These are phyloP conservation scores for Slavum lentiscoides DNA, from an alignment of 2,888 invertebrate species.

Conservation along the genomic window DNA sequence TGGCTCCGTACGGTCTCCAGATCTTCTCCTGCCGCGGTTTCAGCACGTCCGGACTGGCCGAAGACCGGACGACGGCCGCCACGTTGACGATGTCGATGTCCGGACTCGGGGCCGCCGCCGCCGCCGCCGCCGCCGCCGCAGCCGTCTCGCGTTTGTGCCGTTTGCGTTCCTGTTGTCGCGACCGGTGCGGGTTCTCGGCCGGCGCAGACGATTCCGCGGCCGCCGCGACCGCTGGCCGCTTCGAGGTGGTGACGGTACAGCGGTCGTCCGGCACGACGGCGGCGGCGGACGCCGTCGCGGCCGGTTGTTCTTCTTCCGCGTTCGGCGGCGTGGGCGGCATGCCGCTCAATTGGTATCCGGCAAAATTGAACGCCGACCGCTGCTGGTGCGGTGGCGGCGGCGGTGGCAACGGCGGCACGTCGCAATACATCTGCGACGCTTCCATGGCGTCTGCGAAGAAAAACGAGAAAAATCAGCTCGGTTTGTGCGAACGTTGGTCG, in stretches of 20 bases:
- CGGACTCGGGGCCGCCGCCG: slow-evolving; percentile 3
- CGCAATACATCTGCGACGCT: slow-evolving; percentile 51
- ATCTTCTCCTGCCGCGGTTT: slow-evolving; percentile 48
- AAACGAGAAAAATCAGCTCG: neutral
- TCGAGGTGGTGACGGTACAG: neutral
- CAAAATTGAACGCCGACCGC: slow-evolving; percentile 45
- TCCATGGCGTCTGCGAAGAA: slow-evolving; percentile 44
- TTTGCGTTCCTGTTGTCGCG: neutral
- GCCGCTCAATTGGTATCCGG: slow-evolving; percentile 24
- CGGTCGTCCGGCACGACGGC: neutral
- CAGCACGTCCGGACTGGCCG: slow-evolving; percentile 38
- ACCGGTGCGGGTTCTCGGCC: neutral
- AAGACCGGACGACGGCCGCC: slow-evolving; percentile 27
- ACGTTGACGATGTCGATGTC: slow-evolving; percentile 49
- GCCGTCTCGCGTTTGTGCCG: slow-evolving; percentile 14
- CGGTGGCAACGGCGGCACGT: slow-evolving; percentile 14
- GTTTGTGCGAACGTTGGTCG: neutral
- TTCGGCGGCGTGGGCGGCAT: slow-evolving; percentile 40
- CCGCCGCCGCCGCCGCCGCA: too few species aligned
- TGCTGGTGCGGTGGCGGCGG: neutral
- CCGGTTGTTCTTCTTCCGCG: slow-evolving; percentile 28
- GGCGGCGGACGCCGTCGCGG: neutral
- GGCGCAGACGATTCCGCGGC: neutral
- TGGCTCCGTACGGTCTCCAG: slow-evolving; percentile 49
- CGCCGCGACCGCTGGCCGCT: neutral